Percentiles rank a stretch among this genome's conserved stretches.
phyloP scores from a whole-genome alignment of 1,140 invertebrate genomes.

The Drosophila tristis region DNA sequence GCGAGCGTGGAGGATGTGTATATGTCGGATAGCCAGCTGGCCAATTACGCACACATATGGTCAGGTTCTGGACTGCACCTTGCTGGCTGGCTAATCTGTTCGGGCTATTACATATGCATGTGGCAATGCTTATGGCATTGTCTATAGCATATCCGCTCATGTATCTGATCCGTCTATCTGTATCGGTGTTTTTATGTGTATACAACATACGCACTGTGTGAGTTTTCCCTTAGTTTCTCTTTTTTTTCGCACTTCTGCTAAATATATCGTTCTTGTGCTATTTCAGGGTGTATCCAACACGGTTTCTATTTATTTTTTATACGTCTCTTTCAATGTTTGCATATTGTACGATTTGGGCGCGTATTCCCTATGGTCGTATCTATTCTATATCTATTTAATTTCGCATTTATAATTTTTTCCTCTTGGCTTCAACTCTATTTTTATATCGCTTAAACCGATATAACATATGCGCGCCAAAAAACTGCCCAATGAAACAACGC shows the following conservation, averaged over 20 bases:
- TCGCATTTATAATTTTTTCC: conserved; percentile 58
- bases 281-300: conserved; percentile 44
- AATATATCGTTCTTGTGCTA: conserved; percentile 48
- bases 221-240: conserved; percentile 8
- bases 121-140: conserved; percentile 13
- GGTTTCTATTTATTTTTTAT: conserved; percentile 56
- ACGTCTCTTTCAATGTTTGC: conserved; percentile 46
- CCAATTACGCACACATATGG: conserved; percentile 51
- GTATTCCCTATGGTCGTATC: conserved; percentile 6
- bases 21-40: conserved; percentile 24
- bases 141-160: neutral
- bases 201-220: conserved; percentile 14
- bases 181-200: conserved; percentile 8
- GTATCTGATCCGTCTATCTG: conserved; percentile 9
- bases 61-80: conserved; percentile 21
- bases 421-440: conserved; percentile 34
- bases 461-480: conserved; percentile 29
- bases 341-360: conserved; percentile 37
- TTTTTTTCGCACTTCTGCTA: conserved; percentile 29
- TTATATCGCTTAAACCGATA: conserved; percentile 18
- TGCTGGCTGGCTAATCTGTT: conserved; percentile 11
- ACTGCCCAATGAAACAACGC: conserved; percentile 30
- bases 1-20: conserved; percentile 4
- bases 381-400: conserved; percentile 57
- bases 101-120: conserved; percentile 2